Conservation (phyloP, 2,888 invertebrate genomes). For the Leptopilina myrica region DNA sequence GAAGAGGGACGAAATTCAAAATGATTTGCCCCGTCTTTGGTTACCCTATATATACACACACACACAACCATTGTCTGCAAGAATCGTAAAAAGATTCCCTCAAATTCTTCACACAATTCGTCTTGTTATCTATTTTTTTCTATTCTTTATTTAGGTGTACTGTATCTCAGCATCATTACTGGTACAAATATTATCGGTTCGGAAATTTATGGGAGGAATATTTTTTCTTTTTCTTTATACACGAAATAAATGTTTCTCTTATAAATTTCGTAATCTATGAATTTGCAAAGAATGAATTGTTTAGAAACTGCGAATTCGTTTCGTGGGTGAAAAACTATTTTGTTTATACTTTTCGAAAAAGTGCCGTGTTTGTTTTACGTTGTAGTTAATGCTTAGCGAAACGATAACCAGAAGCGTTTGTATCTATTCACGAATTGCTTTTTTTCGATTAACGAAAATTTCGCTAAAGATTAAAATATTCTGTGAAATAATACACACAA, state of each 20-base stretch:
- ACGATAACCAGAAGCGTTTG: conserved; percentile 66
- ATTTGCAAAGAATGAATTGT: conserved; percentile 49
- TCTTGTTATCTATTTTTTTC: conserved; percentile 46
- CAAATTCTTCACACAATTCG: conserved; percentile 44
- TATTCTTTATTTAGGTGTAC: no score
- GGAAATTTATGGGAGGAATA: not conserved
- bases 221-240: not conserved
- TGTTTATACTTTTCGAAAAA: not conserved
- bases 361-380: conserved; percentile 52
- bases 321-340: conserved; percentile 19
- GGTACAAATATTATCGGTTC: not conserved
- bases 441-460: conserved; percentile 56
- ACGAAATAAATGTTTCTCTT: not conserved
- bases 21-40: conserved; percentile 70
- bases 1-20: conserved; percentile 48
- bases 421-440: conserved; percentile 52
- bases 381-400: conserved; percentile 54
- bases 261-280: no score
- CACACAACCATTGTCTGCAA: conserved; percentile 46
- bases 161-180: not conserved
- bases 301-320: conserved; percentile 44
- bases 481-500: not conserved
- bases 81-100: conserved; percentile 27
- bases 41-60: conserved; percentile 59
- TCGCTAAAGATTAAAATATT: conserved; percentile 1